Evolutionary conservation across 2,888 invertebrate species (phyloP), one percentile per base, ranked within the genome.

Genomic region (Bibio marci): DNA sequence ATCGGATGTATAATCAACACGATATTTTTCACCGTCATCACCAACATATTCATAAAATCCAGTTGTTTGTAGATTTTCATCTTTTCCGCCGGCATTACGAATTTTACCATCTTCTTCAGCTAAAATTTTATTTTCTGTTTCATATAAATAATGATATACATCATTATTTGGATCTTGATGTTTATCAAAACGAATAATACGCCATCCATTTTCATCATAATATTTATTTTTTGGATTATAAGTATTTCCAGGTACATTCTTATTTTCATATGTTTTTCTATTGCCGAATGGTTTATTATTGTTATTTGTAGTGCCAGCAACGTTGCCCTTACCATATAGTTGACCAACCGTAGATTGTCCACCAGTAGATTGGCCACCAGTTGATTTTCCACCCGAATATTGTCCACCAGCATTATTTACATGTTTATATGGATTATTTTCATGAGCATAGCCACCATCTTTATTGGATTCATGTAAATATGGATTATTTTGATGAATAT

Each of bases 401-500:
- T 12, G 28, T 4, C 28, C 28, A 13, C 11, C 13, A 13, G 4
- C 28, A 28, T 11, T 13, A 4, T 4, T 11, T 12, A 8, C 7
- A 28, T 28, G 28, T 28, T 8, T 4, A 13, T 28, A 28, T 12
- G 28, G 28, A 13, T 28, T 28, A 28, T 28, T 11, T n/a, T n/a
- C 7, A 13, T 28, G 28, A 11, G 4, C 11, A 11, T 28, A 28
- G 4, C 13, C 6, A 28, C 26, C 32, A 7, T 32, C 31, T 4
- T 37, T 41, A 30, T 31, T 41, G 4, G 28, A 26, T 5, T 42
- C 41, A 26, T 38, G 44, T 1, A 40, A 41, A 32, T 64, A 64
- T 2, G 63, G 63, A 4, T 61, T 58, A 0, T 55, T 63, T 18
- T 59, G 52, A 45, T 69, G 69, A 0, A 65, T 57, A 45, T 68